phyloP scores from a whole-genome alignment of 2,888 invertebrate genomes.

The Auanema freiburgensis region DNA sequence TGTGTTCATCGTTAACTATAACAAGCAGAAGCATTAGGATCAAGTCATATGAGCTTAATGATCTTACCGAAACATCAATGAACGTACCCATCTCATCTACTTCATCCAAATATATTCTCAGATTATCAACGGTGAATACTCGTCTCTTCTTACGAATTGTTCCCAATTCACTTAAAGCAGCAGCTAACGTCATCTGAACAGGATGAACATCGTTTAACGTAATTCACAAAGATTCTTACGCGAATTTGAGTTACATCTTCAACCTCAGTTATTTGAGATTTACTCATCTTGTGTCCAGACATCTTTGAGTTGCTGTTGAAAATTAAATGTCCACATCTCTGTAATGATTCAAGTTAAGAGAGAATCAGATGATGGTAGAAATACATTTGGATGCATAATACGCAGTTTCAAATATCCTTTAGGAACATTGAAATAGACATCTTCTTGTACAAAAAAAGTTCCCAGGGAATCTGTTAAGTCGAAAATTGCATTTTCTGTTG shows the following conservation, averaged over 20 bases:
- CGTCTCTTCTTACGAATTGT: constrained; percentile 25
- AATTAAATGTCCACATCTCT: constrained; percentile 27
- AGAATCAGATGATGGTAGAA: no score
- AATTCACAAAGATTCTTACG: not conserved
- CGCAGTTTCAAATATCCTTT: constrained; percentile 23
- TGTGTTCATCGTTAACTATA: constrained; percentile 14
- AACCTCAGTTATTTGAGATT: constrained; percentile 22
- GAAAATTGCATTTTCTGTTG: constrained; percentile 21
- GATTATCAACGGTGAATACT: constrained; percentile 21
- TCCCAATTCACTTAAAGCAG: constrained; percentile 25
- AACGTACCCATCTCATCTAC: constrained; percentile 28
- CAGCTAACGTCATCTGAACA: constrained; percentile 21
- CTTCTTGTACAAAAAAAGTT: constrained; percentile 22
- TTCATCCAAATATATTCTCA: constrained; percentile 25
- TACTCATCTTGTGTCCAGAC: constrained; percentile 25
- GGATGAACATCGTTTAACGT: not conserved
- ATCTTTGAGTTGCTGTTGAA: constrained; percentile 19
- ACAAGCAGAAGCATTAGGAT: not conserved
- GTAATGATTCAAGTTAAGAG: not conserved
- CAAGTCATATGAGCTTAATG: not conserved
- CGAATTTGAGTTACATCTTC: constrained; percentile 26
- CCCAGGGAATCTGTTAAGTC: constrained; percentile 25
- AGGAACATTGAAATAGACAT: constrained; percentile 27
- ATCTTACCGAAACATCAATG: constrained; percentile 26
- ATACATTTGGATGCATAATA: constrained; percentile 28